Evolutionary conservation across 2,797 vertebrate species (phyloP).

Genomic region (Phyllotis vaccarum): DNA sequence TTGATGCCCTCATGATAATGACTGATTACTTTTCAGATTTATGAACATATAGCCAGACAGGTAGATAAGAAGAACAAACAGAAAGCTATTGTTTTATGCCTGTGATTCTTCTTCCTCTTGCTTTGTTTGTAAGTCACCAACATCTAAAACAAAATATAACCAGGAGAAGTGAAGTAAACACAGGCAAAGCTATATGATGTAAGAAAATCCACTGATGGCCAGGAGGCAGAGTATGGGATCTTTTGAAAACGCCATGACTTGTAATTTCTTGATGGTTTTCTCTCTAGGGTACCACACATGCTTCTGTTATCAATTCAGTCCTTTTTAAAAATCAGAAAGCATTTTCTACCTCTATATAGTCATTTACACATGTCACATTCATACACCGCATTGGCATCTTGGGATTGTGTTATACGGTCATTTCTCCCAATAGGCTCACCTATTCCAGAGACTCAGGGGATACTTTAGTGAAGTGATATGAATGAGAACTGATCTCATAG

Average conservation of each 20-base stretch:
- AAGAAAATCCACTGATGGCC: not conserved
- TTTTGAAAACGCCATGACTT: not conserved
- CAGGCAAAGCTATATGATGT: not conserved
- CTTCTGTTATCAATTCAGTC: not conserved
- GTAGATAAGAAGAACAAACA: not conserved
- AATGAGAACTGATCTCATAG: not conserved
- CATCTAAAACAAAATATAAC: not conserved
- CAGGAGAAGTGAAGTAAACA: not conserved
- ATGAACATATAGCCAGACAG: not conserved
- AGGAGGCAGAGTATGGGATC: not conserved
- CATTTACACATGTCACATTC: not conserved
- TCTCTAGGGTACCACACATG: not conserved
- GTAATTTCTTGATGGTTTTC: not conserved
- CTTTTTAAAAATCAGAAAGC: not conserved
- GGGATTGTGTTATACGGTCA: not conserved
- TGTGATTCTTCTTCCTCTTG: not conserved
- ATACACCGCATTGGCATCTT: not conserved
- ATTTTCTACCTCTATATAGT: not conserved
- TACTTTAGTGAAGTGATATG: not conserved
- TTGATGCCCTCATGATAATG: not conserved
- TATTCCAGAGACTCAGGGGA: not conserved
- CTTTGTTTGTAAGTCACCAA: not conserved
- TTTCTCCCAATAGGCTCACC: not conserved
- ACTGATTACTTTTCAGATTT: not conserved
- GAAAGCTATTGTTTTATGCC: not conserved